These are phyloP conservation scores for Venustoraphidia nigricollis DNA, from an alignment of 2,888 invertebrate species.

Conservation along the genomic window DNA sequence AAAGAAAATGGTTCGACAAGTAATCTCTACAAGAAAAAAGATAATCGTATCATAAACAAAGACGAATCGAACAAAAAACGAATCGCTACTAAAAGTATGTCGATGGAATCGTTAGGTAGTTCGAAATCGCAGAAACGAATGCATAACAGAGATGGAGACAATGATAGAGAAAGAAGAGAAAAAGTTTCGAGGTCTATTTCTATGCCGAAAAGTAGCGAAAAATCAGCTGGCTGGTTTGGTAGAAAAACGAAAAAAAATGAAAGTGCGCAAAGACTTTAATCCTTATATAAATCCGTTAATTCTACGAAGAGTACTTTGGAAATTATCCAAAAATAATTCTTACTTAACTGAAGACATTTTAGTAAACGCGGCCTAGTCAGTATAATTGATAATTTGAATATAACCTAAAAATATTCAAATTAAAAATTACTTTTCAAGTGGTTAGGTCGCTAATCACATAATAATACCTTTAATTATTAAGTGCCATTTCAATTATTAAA, in stretches of 20 bases:
- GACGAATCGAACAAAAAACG: conserved; percentile 21
- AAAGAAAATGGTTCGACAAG: background rate
- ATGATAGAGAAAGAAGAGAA: conserved; percentile 26
- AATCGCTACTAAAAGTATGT: conserved; percentile 36
- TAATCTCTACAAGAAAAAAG: conserved; percentile 23
- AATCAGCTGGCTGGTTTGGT: conserved; percentile 55
- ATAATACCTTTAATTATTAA: too few species aligned
- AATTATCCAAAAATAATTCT: too few species aligned
- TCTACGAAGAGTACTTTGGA: too few species aligned
- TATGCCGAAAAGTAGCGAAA: conserved; percentile 55
- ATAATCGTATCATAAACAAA: conserved; percentile 29
- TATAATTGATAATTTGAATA: too few species aligned
- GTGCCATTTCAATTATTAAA: too few species aligned
- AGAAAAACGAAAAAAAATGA: conserved; percentile 1
- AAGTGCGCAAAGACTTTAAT: background rate
- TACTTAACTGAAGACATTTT: too few species aligned
- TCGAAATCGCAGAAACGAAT: conserved; percentile 22
- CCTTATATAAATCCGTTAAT: too few species aligned
- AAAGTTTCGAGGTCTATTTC: conserved; percentile 47
- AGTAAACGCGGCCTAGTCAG: too few species aligned
- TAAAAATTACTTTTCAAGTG: too few species aligned
- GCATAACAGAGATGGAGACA: conserved; percentile 17
- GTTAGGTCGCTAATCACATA: too few species aligned
- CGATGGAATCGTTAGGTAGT: conserved; percentile 43
- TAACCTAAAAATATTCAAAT: too few species aligned